phyloP scores from a whole-genome alignment of 1,140 invertebrate genomes.

The Macrobrachium rosenbergii region DNA sequence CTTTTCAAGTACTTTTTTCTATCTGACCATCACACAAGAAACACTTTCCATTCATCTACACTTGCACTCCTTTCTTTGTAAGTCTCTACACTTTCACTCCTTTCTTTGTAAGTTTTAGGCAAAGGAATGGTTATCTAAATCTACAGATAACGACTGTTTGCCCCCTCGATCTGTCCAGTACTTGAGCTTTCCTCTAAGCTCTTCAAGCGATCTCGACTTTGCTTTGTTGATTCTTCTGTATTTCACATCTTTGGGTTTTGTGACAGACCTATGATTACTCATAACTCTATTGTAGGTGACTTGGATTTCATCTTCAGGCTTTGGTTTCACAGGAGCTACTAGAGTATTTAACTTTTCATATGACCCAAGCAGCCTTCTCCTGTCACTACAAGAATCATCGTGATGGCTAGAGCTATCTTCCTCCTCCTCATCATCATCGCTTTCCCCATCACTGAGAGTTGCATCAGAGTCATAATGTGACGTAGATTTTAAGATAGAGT shows the following conservation, averaged over 20 bases:
- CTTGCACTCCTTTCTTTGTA: background rate
- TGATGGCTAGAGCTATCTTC: background rate
- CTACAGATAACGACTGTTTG: constrained; percentile 53
- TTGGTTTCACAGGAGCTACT: background rate
- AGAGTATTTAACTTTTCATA: constrained; percentile 58
- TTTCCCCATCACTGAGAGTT: constrained; percentile 62
- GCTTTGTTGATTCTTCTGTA: constrained; percentile 92
- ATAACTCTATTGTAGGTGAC: constrained; percentile 85
- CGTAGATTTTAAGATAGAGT: constrained; percentile 42
- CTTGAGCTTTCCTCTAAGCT: constrained; percentile 80
- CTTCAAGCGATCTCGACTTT: constrained; percentile 89
- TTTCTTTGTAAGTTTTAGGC: constrained; percentile 18
- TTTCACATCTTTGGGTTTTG: constrained; percentile 90
- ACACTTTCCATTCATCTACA: background rate
- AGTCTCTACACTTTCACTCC: background rate
- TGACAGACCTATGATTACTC: constrained; percentile 90
- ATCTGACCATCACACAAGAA: background rate
- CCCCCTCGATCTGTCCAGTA: constrained; percentile 50
- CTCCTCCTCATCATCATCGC: constrained; percentile 61
- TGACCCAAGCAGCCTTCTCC: constrained; percentile 55
- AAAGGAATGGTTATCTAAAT: constrained; percentile 51
- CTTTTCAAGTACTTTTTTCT: no score
- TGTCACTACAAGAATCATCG: constrained; percentile 46
- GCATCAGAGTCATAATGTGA: constrained; percentile 61
- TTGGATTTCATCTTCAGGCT: constrained; percentile 64